Conservation (phyloP, 2,888 invertebrate species). For the Aquatica leii region DNA sequence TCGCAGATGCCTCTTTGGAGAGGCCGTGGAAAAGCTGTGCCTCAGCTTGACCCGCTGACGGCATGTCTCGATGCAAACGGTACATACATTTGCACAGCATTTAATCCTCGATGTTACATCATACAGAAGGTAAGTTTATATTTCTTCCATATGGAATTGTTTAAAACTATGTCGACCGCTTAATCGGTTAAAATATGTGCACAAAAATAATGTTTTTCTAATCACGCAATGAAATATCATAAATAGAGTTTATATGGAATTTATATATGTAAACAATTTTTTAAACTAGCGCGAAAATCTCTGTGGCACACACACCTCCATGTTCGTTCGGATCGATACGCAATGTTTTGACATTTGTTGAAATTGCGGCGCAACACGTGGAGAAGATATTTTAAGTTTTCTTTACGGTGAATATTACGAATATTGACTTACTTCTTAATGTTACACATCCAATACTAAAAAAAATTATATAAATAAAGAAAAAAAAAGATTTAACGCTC, state of each 20-base stretch:
- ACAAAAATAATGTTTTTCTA: neutral
- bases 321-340: constrained; percentile 49
- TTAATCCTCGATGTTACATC: constrained; percentile 70
- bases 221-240: no score
- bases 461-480: no score
- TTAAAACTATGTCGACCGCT: neutral
- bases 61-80: constrained; percentile 65
- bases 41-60: constrained; percentile 56
- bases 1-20: constrained; percentile 58
- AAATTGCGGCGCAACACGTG: constrained; percentile 51
- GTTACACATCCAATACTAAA: no score
- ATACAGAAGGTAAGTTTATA: constrained; percentile 67
- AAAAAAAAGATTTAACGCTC: no score
- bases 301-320: constrained; percentile 35
- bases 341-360: constrained; percentile 46
- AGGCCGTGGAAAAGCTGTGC: constrained; percentile 49
- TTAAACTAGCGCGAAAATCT: constrained; percentile 26
- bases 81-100: constrained; percentile 70
- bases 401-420: neutral
- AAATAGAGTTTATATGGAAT: no score
- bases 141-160: constrained; percentile 30
- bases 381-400: constrained; percentile 23
- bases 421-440: no score
- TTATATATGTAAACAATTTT: no score
- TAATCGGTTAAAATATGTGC: neutral